Conservation (phyloP, 2,797 vertebrate genomes). For the Mallotus villosus region DNA sequence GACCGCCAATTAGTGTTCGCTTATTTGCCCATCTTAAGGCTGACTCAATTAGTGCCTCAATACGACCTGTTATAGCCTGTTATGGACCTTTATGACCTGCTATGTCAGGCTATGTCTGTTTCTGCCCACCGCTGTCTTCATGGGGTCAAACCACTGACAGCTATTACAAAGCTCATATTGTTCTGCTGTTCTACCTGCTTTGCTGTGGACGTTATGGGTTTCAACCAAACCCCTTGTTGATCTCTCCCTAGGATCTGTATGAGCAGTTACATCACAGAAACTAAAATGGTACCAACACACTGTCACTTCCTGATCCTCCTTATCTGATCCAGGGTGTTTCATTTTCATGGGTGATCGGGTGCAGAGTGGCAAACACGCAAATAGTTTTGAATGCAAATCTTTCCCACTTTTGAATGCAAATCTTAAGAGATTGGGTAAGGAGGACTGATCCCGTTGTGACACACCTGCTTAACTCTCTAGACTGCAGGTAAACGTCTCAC, state of each 20-base stretch:
- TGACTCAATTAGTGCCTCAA: slow-evolving; percentile 63
- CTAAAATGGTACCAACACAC: neutral
- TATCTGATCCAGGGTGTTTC: too few species aligned
- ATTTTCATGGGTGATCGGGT: too few species aligned
- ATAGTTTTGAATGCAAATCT: too few species aligned
- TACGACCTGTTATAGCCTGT: slow-evolving; percentile 49
- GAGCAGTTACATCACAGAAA: neutral
- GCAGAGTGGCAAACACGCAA: too few species aligned
- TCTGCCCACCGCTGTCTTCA: slow-evolving; percentile 40
- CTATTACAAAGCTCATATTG: neutral
- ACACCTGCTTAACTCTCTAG: neutral
- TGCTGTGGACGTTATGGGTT: slow-evolving; percentile 30
- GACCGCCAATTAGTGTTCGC: slow-evolving; percentile 62
- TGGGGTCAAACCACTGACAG: slow-evolving; percentile 34
- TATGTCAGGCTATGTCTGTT: slow-evolving; percentile 36
- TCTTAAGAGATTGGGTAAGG: too few species aligned
- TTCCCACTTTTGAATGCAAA: too few species aligned
- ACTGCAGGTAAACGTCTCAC: neutral
- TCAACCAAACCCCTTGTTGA: neutral
- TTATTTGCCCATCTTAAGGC: slow-evolving; percentile 55
- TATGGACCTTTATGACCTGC: slow-evolving; percentile 17
- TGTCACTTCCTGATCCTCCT: too few species aligned
- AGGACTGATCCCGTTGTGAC: too few species aligned
- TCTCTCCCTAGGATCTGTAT: neutral
- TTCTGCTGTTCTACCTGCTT: slow-evolving; percentile 16